A percentile compares a stretch with the other conserved stretches of the same genome.
Evolutionary conservation across 2,113 vertebrate genomes (phyloP).

Genomic region (Sorex fumeus): DNA sequence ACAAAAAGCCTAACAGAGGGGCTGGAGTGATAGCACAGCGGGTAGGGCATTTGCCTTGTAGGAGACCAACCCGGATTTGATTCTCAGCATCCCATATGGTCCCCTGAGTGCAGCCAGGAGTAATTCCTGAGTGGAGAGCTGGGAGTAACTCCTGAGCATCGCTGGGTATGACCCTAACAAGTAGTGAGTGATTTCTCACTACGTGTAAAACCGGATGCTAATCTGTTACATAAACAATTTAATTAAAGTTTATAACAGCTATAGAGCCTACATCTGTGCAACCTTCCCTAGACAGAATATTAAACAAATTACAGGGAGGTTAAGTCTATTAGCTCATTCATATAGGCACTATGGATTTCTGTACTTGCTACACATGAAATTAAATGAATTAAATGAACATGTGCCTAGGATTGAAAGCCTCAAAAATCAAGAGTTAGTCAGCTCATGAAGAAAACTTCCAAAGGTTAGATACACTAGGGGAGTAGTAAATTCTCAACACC

Average conservation of each 20-base stretch:
- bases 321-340: not conserved
- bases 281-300: not conserved
- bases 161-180: too few species aligned
- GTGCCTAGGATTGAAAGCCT: not conserved
- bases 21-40: too few species aligned
- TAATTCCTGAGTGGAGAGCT: too few species aligned
- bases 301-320: not conserved
- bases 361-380: not conserved
- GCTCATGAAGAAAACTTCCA: constrained; percentile 22
- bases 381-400: not conserved
- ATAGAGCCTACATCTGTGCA: not conserved
- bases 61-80: too few species aligned
- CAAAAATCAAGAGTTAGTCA: not conserved
- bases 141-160: too few species aligned
- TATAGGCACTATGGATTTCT: not conserved
- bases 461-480: not conserved
- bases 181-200: not conserved
- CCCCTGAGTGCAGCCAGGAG: too few species aligned
- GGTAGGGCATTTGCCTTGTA: too few species aligned
- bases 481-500: not conserved
- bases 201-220: not conserved
- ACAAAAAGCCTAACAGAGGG: not conserved
- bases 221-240: not conserved
- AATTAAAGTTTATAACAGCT: not conserved
- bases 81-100: too few species aligned